Conservation (phyloP, 2,888 invertebrate species). For the Archips crataeganus region DNA sequence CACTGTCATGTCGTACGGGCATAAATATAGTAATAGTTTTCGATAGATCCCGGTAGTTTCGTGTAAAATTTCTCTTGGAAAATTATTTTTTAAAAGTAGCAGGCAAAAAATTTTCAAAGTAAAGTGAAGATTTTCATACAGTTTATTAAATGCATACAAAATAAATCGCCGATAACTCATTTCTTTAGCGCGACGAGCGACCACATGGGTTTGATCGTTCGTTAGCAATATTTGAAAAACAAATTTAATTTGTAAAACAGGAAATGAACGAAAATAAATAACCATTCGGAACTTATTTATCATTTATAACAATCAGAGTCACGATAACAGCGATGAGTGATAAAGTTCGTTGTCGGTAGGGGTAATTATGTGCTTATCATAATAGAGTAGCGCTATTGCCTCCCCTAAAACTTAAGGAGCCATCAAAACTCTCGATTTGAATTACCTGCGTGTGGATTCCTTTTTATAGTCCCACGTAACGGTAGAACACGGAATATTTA, state of each 20-base stretch:
- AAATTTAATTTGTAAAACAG: not conserved
- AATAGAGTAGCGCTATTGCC: slow-evolving; percentile 28
- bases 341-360: slow-evolving; percentile 23
- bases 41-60: slow-evolving; percentile 30
- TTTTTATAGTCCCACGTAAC: slow-evolving; percentile 43
- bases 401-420: slow-evolving; percentile 37
- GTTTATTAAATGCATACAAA: not conserved
- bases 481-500: slow-evolving; percentile 50
- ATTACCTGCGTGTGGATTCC: slow-evolving; percentile 37
- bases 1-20: slow-evolving; percentile 28
- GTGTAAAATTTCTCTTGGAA: slow-evolving; percentile 1
- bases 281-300: not conserved
- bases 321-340: slow-evolving; percentile 21
- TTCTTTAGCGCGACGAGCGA: slow-evolving; percentile 1
- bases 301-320: slow-evolving; percentile 20
- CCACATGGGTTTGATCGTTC: not conserved
- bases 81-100: not conserved
- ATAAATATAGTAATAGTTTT: slow-evolving; percentile 41
- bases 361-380: slow-evolving; percentile 36
- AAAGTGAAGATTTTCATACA: not conserved
- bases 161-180: slow-evolving; percentile 8
- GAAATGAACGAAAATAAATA: not conserved
- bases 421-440: slow-evolving; percentile 36
- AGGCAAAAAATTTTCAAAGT: not conserved
- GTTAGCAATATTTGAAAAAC: too few relatives aligned